Conservation (phyloP, 2,797 vertebrate species). For the Podargus strigoides region DNA sequence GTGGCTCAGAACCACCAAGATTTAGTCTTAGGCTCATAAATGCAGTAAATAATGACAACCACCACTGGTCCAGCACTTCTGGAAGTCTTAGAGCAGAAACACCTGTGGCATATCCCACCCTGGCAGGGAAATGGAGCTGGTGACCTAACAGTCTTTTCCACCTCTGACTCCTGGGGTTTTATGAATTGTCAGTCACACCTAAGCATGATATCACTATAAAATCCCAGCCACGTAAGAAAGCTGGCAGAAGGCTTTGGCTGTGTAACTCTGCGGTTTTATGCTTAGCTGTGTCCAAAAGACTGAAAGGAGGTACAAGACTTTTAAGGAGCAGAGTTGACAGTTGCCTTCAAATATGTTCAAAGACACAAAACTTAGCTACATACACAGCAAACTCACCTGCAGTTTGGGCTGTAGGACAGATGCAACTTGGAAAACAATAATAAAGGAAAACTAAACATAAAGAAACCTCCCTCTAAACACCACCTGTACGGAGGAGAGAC, state of each 20-base stretch:
- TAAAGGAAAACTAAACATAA: not conserved
- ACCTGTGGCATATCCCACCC: not conserved
- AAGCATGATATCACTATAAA: not conserved
- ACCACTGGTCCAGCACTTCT: not conserved
- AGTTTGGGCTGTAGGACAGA: not conserved
- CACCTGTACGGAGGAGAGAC: not conserved
- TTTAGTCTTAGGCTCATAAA: not conserved
- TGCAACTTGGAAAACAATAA: not conserved
- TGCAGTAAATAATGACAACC: not conserved
- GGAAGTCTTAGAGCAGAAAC: not conserved
- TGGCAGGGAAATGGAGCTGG: not conserved
- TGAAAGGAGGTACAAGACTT: not conserved
- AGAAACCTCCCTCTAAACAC: not conserved
- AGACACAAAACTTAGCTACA: not conserved
- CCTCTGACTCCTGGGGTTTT: not conserved
- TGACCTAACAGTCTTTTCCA: constrained; percentile 12
- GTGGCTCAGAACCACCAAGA: not conserved
- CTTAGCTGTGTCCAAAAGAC: not conserved
- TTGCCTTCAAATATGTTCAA: not conserved
- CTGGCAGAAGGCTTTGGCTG: not conserved
- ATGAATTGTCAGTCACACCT: constrained; percentile 3
- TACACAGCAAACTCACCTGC: not conserved
- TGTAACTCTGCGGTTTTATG: not conserved
- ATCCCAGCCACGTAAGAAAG: not conserved
- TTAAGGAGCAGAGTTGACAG: not conserved